Evolutionary conservation across 2,888 invertebrate genomes (phyloP).

Genomic region (Orgyia antiqua): DNA sequence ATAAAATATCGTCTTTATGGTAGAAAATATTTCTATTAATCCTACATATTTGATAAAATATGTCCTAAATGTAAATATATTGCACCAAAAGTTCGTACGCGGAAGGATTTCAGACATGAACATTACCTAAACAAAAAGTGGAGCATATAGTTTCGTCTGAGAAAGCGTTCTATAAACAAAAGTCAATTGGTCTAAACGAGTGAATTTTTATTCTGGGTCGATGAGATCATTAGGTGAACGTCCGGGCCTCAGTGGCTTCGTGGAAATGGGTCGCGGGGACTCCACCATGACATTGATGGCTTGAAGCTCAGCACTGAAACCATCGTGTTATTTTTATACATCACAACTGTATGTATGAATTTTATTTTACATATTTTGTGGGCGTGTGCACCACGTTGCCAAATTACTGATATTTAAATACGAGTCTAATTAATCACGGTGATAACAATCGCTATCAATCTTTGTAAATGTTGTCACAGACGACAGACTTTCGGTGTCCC

Average conservation of each 20-base stretch:
- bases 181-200: slow-evolving; percentile 69
- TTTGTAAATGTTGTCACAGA: too few species aligned
- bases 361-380: background rate
- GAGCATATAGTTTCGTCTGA: slow-evolving; percentile 54
- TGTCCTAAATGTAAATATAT: background rate
- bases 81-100: too few species aligned
- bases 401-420: slow-evolving; percentile 11
- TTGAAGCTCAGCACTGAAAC: slow-evolving; percentile 12
- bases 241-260: slow-evolving; percentile 42
- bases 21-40: too few species aligned
- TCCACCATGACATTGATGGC: slow-evolving; percentile 60
- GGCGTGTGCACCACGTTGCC: slow-evolving; percentile 2
- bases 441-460: background rate
- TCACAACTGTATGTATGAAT: too few species aligned
- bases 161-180: slow-evolving; percentile 65
- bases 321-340: background rate
- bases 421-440: slow-evolving; percentile 5
- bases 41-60: too few species aligned
- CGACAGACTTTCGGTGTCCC: too few species aligned
- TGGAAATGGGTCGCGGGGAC: slow-evolving; percentile 58
- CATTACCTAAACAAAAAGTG: slow-evolving; percentile 44
- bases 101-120: slow-evolving; percentile 38
- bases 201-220: slow-evolving; percentile 67
- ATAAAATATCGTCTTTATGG: too few species aligned
- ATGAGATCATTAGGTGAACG: slow-evolving; percentile 74